Base-by-base conservation (phyloP, 2,888 invertebrate species). In the Oxytorus armatus region DNA sequence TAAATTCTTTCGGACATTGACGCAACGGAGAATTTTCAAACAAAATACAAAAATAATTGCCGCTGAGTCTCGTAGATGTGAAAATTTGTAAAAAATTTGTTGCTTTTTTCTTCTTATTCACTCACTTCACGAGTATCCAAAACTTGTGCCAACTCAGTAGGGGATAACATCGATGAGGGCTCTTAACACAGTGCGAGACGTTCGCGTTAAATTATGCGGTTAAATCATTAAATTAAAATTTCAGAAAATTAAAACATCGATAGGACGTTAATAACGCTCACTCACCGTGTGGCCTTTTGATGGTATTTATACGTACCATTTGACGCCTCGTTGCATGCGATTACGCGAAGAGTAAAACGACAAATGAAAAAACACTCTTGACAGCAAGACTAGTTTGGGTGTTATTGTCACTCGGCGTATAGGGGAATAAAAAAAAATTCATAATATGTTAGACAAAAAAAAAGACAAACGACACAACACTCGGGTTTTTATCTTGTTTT, bases 381-480 rank as follows among this genome's bases (percentile, higher is more conserved):
- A 44, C 79, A 63, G 66, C 75, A 29, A 49, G 42, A 21, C 33
- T 47, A 39, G 8, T 8, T 25, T 44, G 29, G 29, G 39, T 53
- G 23, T 39, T 36, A 33, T 16, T 39, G 39, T 68, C 3, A 21
- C 21, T 61, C 57, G 57, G 70, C 49, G 33, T 61, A 29, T 25
- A 36, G n/a, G 39, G 33, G 23, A 72, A 59, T 0, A 59, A 44
- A 81, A 73, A 68, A 75, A 77, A 83, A 79, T 23, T 73, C 66
- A 73, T 77, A 82, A 82, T 80, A 84, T n/a, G n/a, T n/a, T n/a
- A n/a, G n/a, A 85, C 81, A 84, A 83, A 84, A 81, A 86, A 86
- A 83, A 87, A 88, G 85, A 81, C 85, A 84, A 86, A 85, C 86
- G 85, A 88, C 84, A 89, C 85, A 85, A 82, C 88, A 84, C 85